Evolutionary conservation across 2,113 vertebrate genomes (phyloP).

Genomic region (Toxotes chatareus): DNA sequence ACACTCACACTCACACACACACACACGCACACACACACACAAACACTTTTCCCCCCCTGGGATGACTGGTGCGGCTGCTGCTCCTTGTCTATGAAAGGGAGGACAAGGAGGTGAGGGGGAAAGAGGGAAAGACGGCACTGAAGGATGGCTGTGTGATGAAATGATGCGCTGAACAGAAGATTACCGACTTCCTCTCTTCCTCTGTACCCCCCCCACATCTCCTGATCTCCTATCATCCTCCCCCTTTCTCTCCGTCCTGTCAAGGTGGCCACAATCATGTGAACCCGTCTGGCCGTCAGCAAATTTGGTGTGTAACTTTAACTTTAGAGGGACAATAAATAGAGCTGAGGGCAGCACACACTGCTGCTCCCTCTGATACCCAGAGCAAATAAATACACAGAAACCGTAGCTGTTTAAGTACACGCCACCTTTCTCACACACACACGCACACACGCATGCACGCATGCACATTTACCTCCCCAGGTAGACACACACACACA

Average conservation of each 20-base stretch:
- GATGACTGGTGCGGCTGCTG: constrained; percentile 71
- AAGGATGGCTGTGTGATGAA: constrained; percentile 59
- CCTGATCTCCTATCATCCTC: neutral
- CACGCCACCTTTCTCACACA: neutral
- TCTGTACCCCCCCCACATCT: neutral
- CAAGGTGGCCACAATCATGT: constrained; percentile 31
- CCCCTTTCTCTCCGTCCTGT: neutral
- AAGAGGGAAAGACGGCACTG: constrained; percentile 27
- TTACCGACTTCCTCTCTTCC: constrained; percentile 23
- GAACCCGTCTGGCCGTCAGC: neutral
- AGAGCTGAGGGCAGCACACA: constrained; percentile 17
- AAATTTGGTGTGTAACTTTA: constrained; percentile 5
- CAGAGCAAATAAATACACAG: constrained; percentile 48
- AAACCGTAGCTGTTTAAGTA: constrained; percentile 13
- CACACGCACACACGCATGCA: constrained; percentile 23
- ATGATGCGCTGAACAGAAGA: constrained; percentile 70
- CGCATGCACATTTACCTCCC: neutral
- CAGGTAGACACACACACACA: constrained; percentile 15
- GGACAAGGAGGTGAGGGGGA: constrained; percentile 49
- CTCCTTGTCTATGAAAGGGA: constrained; percentile 71
- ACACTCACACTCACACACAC: constrained; percentile 50
- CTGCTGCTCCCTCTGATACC: constrained; percentile 41
- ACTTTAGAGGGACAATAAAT: constrained; percentile 52
- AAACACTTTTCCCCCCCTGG: constrained; percentile 44
- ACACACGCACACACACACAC: constrained; percentile 42